These are phyloP conservation scores for Esox niger DNA, from an alignment of 2,113 vertebrate species.

Conservation along the genomic window DNA sequence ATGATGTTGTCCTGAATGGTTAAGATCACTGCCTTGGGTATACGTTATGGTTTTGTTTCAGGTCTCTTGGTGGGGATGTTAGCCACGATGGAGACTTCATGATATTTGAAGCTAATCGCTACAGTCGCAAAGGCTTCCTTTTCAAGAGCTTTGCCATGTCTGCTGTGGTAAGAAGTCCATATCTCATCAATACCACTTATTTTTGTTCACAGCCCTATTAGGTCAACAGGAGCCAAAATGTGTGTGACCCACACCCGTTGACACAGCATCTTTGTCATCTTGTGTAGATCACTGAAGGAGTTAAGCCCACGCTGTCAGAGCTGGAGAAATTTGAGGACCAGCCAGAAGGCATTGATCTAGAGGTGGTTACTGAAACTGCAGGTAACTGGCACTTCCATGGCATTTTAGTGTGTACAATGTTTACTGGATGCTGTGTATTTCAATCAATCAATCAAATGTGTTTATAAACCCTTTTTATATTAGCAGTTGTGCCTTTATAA, in stretches of 20 bases:
- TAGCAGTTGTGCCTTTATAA: too few relatives aligned
- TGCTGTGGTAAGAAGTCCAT: conserved; percentile 82
- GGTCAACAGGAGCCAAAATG: neutral
- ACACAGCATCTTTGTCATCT: neutral
- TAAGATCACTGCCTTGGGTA: neutral
- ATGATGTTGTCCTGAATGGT: neutral
- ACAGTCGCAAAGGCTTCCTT: conserved; percentile 95
- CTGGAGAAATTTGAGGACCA: conserved; percentile 97
- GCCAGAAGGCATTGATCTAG: conserved; percentile 92
- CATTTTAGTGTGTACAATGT: too few relatives aligned
- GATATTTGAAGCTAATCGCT: conserved; percentile 95
- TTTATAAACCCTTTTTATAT: too few relatives aligned
- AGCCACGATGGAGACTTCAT: conserved; percentile 94
- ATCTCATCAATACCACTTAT: neutral
- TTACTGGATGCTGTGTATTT: conserved; percentile 56
- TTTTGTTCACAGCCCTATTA: neutral
- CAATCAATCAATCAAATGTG: neutral
- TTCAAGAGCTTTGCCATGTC: conserved; percentile 98
- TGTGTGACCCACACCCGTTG: neutral
- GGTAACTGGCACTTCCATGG: conserved; percentile 54
- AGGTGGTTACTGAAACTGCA: conserved; percentile 91
- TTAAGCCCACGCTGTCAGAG: conserved; percentile 92
- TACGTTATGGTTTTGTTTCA: conserved; percentile 46
- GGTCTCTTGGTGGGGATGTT: conserved; percentile 90
- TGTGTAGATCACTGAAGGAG: conserved; percentile 89